Evolutionary conservation across 2,888 invertebrate genomes (phyloP).

Genomic region (Chromoteleia sp.): DNA sequence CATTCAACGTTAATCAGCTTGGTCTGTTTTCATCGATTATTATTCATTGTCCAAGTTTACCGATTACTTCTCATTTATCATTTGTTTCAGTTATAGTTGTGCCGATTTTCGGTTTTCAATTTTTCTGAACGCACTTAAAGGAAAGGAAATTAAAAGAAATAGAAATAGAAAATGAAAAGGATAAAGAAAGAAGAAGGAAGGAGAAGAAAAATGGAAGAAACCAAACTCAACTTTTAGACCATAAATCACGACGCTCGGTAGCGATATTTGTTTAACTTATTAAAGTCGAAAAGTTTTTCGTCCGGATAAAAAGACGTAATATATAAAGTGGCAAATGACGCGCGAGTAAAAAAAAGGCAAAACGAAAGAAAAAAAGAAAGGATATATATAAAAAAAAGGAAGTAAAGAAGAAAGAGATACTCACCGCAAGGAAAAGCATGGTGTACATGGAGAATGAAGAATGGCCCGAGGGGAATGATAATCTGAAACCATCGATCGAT

Average conservation of each 20-base stretch:
- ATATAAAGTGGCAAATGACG: slow-evolving; percentile 52
- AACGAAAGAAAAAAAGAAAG: slow-evolving; percentile 22
- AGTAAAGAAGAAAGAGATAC: slow-evolving; percentile 80
- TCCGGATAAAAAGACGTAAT: slow-evolving; percentile 32
- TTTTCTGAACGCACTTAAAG: no score
- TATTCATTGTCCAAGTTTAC: no score
- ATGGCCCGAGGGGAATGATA: slow-evolving; percentile 97
- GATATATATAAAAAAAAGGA: slow-evolving; percentile 33
- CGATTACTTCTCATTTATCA: no score
- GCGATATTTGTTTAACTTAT: slow-evolving; percentile 57
- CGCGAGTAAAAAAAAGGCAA: slow-evolving; percentile 30
- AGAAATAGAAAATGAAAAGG: no score
- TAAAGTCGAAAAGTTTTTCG: slow-evolving; percentile 40
- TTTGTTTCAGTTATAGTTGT: no score
- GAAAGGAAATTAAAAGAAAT: no score
- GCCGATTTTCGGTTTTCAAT: no score
- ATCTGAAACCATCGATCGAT: slow-evolving; percentile 84
- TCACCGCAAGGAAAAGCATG: slow-evolving; percentile 94
- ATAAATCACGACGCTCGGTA: slow-evolving; percentile 45
- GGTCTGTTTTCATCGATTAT: no score
- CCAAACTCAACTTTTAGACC: no score
- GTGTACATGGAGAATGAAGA: slow-evolving; percentile 95
- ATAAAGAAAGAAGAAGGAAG: no score
- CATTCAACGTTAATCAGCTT: no score
- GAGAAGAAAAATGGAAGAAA: no score